phyloP scores from a whole-genome alignment of 2,113 vertebrate genomes.

The Forbesichthys agassizii region DNA sequence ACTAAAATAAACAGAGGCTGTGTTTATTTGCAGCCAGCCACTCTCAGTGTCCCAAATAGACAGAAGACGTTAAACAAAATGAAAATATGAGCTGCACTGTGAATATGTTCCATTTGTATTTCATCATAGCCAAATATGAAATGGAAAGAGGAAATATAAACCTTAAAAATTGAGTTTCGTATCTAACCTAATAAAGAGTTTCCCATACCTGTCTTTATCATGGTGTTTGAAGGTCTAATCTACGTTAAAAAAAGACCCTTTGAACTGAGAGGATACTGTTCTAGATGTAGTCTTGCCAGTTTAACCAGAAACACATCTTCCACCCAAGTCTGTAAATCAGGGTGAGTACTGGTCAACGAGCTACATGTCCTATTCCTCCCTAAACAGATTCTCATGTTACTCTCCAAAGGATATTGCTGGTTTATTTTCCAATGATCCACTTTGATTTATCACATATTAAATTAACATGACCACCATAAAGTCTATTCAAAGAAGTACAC shows the following conservation, averaged over 20 bases:
- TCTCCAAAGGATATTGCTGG: conserved; percentile 47
- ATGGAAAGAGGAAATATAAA: neutral
- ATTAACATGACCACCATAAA: conserved; percentile 22
- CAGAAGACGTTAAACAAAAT: conserved; percentile 21
- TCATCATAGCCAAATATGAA: neutral
- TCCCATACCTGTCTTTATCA: too few relatives aligned
- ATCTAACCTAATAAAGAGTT: too few relatives aligned
- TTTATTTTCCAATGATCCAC: conserved; percentile 57
- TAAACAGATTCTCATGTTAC: conserved; percentile 77
- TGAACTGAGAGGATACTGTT: conserved; percentile 49
- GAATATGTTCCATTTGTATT: neutral
- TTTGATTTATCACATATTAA: conserved; percentile 34
- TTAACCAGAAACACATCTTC: conserved; percentile 68
- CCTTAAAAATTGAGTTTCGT: too few relatives aligned
- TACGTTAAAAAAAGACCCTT: conserved; percentile 44
- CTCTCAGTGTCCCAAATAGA: conserved; percentile 29
- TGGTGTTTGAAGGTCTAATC: conserved; percentile 29
- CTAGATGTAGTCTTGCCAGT: conserved; percentile 52
- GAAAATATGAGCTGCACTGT: conserved; percentile 2
- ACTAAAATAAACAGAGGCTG: conserved; percentile 44
- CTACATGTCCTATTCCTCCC: conserved; percentile 70
- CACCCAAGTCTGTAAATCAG: conserved; percentile 70
- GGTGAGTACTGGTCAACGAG: conserved; percentile 70
- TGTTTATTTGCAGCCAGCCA: conserved; percentile 53
- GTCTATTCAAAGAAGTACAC: neutral